Evolutionary conservation across 2,797 vertebrate genomes (phyloP), one percentile per base, ranked within the genome.

Genomic region (Macrochelys suwanniensis): DNA sequence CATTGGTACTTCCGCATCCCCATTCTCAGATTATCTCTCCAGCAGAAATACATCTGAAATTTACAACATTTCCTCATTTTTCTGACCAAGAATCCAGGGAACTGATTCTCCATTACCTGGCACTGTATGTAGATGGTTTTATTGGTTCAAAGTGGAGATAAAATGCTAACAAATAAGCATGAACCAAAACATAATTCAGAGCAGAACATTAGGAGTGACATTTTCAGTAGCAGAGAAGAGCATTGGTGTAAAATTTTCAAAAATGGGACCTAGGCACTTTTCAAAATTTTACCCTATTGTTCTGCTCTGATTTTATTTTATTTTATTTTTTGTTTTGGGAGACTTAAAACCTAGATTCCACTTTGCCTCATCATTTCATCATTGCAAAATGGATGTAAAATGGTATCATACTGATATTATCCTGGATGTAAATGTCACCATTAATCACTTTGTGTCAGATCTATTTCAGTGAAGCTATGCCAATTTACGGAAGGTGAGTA

Each of bases 381-480:
- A 3, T 9, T 19, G 3, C 2, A 25, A 51, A 87, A 56, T 15
- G 1, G 1, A 0, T 31, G 4, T 83, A 25, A 81, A 0, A 3
- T 59, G 9, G 4, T 87, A 89, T 28, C 11, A 80, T 23, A 3
- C 5, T 74, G 79, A 25, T 76, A 16, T 61, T 28, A 47, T 91
- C 82, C 37, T 54, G n/a, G 19, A 84, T 51, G 12, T 51, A 51
- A 12, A 49, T 77, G 59, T 57, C 49, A 33, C 1, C 5, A 80
- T 87, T 91, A 47, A 54, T 31, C 16, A 15, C 56, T 57, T 37
- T 25, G 42, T 82, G 31, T 3, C 47, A 77, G 31, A 56, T 84
- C 3, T 4, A n/a, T 68, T 68, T 57, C 56, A 26, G 56, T n/a
- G 61, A 37, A 21, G 17, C 31, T 68, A 37, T 9, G 61, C 61